These are phyloP conservation scores for Passer montanus DNA, from an alignment of 2,113 vertebrate species.

Conservation along the genomic window DNA sequence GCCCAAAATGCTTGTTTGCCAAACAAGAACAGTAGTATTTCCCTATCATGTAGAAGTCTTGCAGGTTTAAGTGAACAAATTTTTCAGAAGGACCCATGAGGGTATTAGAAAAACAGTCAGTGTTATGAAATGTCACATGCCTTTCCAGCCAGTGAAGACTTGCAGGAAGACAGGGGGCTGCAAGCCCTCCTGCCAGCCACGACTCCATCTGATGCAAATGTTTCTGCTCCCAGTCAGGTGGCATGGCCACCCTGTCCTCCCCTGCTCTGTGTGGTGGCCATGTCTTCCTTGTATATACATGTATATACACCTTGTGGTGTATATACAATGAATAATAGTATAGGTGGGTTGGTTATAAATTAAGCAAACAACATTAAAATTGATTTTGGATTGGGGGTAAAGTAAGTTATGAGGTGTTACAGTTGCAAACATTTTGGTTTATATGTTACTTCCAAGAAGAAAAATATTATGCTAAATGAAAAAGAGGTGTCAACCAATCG, in stretches of 20 bases:
- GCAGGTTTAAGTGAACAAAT: not conserved
- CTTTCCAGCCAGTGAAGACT: accelerated
- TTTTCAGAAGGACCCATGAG: not conserved
- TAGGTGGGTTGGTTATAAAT: not conserved
- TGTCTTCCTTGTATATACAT: not conserved
- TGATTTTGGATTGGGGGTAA: not conserved
- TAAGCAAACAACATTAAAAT: not conserved
- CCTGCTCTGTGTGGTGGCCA: accelerated
- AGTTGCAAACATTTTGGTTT: conserved; percentile 65
- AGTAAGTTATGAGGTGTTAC: conserved; percentile 67
- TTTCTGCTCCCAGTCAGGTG: accelerated
- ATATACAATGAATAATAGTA: not conserved
- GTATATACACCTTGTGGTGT: too few relatives aligned
- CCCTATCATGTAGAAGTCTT: not conserved
- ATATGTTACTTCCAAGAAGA: conserved; percentile 62
- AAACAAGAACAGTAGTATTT: not conserved
- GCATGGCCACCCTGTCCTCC: not conserved
- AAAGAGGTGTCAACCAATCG: not conserved
- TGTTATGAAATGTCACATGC: accelerated
- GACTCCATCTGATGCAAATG: accelerated
- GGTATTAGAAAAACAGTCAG: not conserved
- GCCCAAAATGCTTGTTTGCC: not conserved
- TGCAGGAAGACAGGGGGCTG: not conserved
- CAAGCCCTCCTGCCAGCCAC: not conserved
- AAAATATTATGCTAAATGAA: conserved; percentile 59